Base-by-base conservation (phyloP, 1,140 invertebrate species). In the Chrysopa pallens region DNA sequence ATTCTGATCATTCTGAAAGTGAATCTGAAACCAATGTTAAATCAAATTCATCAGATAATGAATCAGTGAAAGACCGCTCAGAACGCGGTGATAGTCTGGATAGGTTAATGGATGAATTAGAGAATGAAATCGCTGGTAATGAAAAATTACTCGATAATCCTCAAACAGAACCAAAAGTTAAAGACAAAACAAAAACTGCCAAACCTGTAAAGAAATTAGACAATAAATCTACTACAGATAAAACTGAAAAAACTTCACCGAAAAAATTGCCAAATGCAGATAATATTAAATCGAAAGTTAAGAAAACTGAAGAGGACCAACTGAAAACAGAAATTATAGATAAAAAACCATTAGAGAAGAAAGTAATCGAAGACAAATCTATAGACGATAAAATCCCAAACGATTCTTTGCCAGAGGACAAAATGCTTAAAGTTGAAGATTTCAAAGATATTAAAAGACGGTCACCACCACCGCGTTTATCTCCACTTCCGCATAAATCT, bases 81-180 rank as follows among this genome's bases (percentile, higher is more conserved):
- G 44, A 49, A 36, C 48, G 51, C 29, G 36, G 49, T 15, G 50
- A 50, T 42, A 61, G 59, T 46, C 49, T 61, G 35, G 59, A 61
- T 13, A 53, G 51, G n/a, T 42, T 61, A 33, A 58, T 61, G 51
- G 48, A 60, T 40, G 58, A 60, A 45, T 46, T 61, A 28, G 58
- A 60, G 45, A 53, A 52, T 44, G 57, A 60, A 50, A 60, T 61
- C n/a, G 44, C 52, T 43, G 55, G 56, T 36, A 48, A 38, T 33
- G 31, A 42, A 41, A 12, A 11, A 7, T 50, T 49, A 44, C 46
- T 51, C 29, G 45, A 46, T 8, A 47, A 50, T 37, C 31, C 27
- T 2, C 36, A 43, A 49, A 48, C 40, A 33, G 31, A 33, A 33
- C 17, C 17, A 3, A 23, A 23, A 23, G 17, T 14, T 27, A 50